Evolutionary conservation across 2,888 invertebrate species (phyloP), one percentile per base, ranked within the genome.

Genomic region (Limnephilus rhombicus): DNA sequence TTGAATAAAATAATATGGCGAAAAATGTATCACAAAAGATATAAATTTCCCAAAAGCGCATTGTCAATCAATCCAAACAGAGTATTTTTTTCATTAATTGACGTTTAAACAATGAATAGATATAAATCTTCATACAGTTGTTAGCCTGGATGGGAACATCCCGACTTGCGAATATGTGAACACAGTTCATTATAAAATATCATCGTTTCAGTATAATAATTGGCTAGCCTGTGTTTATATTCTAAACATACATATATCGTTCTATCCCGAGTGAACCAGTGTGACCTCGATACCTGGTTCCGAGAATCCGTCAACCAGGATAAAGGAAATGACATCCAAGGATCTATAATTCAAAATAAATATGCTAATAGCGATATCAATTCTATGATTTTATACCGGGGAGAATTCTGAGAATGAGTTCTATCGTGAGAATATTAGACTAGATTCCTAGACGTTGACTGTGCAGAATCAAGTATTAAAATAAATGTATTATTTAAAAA

Each of bases 71-170:
- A 94, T 94, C 93, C 92, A 90, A 88, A 41, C 82, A 49, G 89
- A 92, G 85, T 92, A 87, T 92, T 93, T 94, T 94, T 94, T 94
- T 93, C 93, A 93, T 93, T 94, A 94, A 94, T 94, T 94, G 93
- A 94, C 93, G 93, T 94, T 91, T 90, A 91, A 94, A 94, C 93
- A 94, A 94, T 94, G 93, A 93, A 94, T 94, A 93, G 93, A 93
- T 92, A 94, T 94, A 94, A 94, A 94, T 94, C 93, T 94, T 92
- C 89, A 85, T 91, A 90, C 85, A 90, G 92, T 91, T 93, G 92
- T 93, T 91, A 92, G 92, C 31, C 49, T 53, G 89, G n/a, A 68
- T 41, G 80, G 34, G 45, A 91, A 85, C 80, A 91, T 41, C 83
- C 37, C 89, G 45, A 89, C 41, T 68, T 24, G 68, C 68, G 68